A percentile compares a stretch with the other conserved stretches of the same genome.
Conservation (phyloP, 2,797 vertebrate species). For the Leptoclinus maculatus region DNA sequence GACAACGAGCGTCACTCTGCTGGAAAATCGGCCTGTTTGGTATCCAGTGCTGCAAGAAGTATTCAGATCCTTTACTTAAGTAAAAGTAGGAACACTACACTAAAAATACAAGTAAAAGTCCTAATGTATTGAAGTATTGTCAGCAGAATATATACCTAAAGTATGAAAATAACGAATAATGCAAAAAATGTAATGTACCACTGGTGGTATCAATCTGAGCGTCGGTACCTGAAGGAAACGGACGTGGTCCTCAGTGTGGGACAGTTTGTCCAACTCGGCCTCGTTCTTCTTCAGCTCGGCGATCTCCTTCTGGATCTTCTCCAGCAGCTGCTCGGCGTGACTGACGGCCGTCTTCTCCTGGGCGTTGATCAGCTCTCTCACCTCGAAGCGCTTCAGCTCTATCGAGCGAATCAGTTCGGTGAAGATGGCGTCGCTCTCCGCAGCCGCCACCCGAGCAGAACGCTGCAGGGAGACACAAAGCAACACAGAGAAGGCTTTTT, state of each 20-base stretch:
- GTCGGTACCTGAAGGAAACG: conserved; percentile 80
- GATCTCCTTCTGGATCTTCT: conserved; percentile 85
- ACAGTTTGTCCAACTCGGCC: conserved; percentile 74
- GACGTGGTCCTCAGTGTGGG: conserved; percentile 77
- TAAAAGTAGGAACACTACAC: background rate
- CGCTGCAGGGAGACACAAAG: conserved; percentile 60
- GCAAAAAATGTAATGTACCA: background rate
- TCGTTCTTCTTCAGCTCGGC: conserved; percentile 80
- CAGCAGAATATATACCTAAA: background rate
- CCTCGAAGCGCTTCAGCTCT: conserved; percentile 82
- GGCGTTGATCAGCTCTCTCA: conserved; percentile 80
- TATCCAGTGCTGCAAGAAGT: background rate
- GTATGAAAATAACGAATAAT: background rate
- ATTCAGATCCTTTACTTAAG: background rate
- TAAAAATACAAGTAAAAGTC: background rate
- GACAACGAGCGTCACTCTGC: background rate
- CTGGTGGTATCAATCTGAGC: background rate
- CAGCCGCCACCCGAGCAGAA: conserved; percentile 72
- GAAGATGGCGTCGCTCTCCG: conserved; percentile 80
- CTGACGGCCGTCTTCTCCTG: conserved; percentile 77
- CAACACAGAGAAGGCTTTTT: background rate
- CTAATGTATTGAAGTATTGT: too few relatives aligned
- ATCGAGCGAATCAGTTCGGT: conserved; percentile 80
- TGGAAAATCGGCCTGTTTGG: background rate
- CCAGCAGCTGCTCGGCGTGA: conserved; percentile 80